Evolutionary conservation across 2,888 invertebrate genomes (phyloP).

Genomic region (Tachina grossa): DNA sequence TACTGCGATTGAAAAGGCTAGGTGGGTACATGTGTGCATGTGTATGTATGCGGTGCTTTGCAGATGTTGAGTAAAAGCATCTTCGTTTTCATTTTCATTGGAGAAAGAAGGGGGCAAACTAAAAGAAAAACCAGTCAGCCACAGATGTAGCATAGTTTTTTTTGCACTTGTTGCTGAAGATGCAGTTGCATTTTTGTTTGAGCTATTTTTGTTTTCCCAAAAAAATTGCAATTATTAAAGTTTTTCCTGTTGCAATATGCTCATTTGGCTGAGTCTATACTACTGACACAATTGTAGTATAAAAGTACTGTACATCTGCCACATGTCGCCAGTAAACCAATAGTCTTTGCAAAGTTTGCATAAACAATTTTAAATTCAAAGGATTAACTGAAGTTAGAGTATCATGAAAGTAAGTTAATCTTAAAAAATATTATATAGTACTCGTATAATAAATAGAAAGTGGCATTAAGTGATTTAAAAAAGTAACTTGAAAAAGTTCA

Average conservation of each 20-base stretch:
- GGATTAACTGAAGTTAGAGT: constrained; percentile 42
- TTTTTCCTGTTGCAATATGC: constrained; percentile 63
- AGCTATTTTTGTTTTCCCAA: constrained; percentile 35
- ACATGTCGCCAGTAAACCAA: constrained; percentile 56
- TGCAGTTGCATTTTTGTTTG: constrained; percentile 34
- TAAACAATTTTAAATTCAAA: constrained; percentile 38
- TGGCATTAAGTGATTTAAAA: background rate
- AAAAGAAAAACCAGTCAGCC: constrained; percentile 13
- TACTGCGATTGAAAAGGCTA: too few species aligned
- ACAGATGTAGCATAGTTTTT: constrained; percentile 6
- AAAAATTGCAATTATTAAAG: constrained; percentile 61
- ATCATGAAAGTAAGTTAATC: constrained; percentile 66
- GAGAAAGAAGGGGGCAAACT: constrained; percentile 4
- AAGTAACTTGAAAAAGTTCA: background rate
- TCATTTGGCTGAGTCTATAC: constrained; percentile 29
- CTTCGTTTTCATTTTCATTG: constrained; percentile 50
- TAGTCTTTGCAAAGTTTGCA: constrained; percentile 57
- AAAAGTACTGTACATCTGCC: constrained; percentile 69
- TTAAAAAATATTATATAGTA: too few species aligned
- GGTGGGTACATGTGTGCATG: background rate
- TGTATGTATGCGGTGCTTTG: background rate
- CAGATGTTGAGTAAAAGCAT: background rate
- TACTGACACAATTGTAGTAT: constrained; percentile 68
- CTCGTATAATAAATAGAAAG: constrained; percentile 14
- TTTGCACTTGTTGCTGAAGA: constrained; percentile 26